Conservation (phyloP, 2,797 vertebrate species). For the Enteromius radiatus region DNA sequence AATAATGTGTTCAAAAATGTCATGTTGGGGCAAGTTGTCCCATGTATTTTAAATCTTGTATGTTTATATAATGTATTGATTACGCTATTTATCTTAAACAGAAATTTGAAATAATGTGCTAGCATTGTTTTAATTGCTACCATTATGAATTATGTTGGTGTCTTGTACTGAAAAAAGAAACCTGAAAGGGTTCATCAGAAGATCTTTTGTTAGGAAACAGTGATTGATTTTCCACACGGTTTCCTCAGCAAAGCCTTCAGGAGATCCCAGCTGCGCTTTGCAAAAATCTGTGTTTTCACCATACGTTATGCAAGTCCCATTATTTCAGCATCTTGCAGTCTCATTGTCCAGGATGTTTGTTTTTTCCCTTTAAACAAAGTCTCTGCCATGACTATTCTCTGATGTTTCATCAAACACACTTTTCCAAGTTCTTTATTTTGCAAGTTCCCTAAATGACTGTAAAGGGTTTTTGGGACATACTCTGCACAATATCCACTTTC, state of each 20-base stretch:
- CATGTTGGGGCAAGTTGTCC: background rate
- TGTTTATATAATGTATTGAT: background rate
- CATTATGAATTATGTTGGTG: background rate
- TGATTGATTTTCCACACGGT: slow-evolving; percentile 13
- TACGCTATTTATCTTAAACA: background rate
- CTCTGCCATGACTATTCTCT: background rate
- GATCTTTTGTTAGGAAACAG: slow-evolving; percentile 5
- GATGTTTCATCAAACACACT: background rate
- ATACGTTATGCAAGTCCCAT: slow-evolving; percentile 18
- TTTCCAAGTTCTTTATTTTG: background rate
- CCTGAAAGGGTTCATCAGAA: background rate
- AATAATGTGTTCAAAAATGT: background rate
- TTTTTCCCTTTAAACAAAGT: slow-evolving; percentile 14
- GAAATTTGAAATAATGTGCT: background rate
- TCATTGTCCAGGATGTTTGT: background rate
- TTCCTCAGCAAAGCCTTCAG: background rate
- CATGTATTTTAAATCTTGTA: background rate
- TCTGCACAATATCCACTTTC: background rate
- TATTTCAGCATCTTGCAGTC: slow-evolving; percentile 6
- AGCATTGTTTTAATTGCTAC: background rate
- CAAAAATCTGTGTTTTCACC: background rate
- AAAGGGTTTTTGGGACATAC: background rate
- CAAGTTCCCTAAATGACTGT: background rate
- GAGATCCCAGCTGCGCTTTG: slow-evolving; percentile 23
- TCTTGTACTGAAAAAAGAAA: background rate